Base-by-base conservation (phyloP, 64 coral and sea anemone species). In the Montipora efflorescens region DNA sequence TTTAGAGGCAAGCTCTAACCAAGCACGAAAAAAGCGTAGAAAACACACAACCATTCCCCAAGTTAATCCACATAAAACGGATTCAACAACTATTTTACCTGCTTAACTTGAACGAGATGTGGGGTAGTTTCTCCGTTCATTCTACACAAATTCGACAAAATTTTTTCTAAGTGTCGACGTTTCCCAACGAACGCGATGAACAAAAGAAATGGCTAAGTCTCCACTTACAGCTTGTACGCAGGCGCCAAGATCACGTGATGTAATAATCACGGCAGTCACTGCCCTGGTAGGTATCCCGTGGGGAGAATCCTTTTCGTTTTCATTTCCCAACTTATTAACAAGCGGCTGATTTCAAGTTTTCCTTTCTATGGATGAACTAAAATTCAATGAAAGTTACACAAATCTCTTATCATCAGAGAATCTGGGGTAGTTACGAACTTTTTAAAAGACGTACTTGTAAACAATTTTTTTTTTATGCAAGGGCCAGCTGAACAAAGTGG, bases 111-210 rank as follows among this genome's bases (percentile, higher is more conserved):
- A 57, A 51, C 22, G 68, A 50, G 46, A 51, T 71, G 46, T 69
- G 76, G 62, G 48, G 49, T 81, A 8, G 92, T 73, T 88, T 93
- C 83, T 70, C 92, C 92, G 92, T 93, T 93, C 92, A 93, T 93
- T 74, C 64, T 87, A 75, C 48, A 67, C 36, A 78, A 88, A 8
- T 67, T 88, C 19, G 74, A 74, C 53, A 28, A 48, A 88, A 93
- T 48, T 70, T 93, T 93, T 93, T 93, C 92, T 93, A 93, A 93
- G 92, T 93, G 92, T 81, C 84, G 53, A 57, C 53, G 92, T 57
- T 85, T 77, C 87, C 92, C 47, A 87, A 87, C 76, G 59, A 58
- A 88, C 59, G 69, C 74, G 59, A 85, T 88, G 87, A 78, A 82
- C 83, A 93, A 87, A 36, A 77, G 83, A 93, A 93, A 93, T 72